Evolutionary conservation across 2,797 vertebrate genomes (phyloP).

Genomic region (Carduelis carduelis): DNA sequence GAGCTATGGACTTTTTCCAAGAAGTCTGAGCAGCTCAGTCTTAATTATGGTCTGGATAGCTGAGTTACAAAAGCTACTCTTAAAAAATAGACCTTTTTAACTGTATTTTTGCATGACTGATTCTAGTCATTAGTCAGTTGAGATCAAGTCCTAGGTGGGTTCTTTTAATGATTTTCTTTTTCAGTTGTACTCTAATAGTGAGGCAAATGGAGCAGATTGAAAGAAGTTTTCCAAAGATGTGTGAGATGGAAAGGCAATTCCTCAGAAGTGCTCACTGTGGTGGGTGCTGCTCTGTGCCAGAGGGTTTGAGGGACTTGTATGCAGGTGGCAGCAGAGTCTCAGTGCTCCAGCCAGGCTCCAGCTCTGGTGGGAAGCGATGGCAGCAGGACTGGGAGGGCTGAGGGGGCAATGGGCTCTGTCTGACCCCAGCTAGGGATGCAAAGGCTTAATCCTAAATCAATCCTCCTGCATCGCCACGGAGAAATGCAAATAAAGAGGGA

Average conservation of each 20-base stretch:
- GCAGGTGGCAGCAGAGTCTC: fast-evolving
- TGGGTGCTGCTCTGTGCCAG: background rate
- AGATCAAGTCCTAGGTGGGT: background rate
- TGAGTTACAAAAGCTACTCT: background rate
- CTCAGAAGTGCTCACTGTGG: background rate
- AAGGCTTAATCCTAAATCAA: background rate
- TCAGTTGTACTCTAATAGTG: fast-evolving
- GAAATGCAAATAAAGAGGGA: background rate
- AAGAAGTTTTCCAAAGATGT: background rate
- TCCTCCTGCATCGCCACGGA: background rate
- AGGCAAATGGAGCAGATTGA: background rate
- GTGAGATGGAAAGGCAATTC: background rate
- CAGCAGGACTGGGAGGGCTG: background rate
- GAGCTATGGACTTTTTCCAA: background rate
- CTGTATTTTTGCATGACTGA: fast-evolving
- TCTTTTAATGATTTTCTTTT: background rate
- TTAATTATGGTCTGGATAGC: background rate
- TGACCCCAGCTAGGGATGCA: background rate
- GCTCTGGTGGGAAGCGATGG: background rate
- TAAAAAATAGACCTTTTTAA: background rate
- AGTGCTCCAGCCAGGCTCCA: fast-evolving
- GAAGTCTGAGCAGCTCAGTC: background rate
- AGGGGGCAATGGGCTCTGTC: background rate
- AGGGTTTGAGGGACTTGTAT: fast-evolving
- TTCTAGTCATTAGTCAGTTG: background rate